phyloP scores from a whole-genome alignment of 2,113 vertebrate genomes.

The Burhinus bistriatus region DNA sequence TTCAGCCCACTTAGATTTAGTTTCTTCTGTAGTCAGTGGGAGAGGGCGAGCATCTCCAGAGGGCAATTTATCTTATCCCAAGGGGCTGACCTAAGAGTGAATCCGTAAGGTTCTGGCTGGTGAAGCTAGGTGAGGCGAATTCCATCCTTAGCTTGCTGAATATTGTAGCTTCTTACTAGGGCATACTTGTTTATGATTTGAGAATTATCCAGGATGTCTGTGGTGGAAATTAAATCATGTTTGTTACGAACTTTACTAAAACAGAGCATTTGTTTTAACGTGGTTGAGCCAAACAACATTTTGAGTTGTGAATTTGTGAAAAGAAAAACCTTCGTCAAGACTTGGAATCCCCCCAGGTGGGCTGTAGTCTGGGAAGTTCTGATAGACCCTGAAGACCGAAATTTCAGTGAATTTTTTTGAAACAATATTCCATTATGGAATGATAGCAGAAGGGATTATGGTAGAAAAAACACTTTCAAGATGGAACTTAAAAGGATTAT shows the following conservation, averaged over 20 bases:
- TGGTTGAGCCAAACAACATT: not conserved
- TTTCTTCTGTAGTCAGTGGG: not conserved
- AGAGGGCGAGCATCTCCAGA: not conserved
- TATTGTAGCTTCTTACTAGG: not conserved
- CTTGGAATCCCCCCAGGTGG: not conserved
- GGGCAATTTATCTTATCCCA: not conserved
- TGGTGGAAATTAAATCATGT: not conserved
- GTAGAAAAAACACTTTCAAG: not conserved
- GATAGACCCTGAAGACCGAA: not conserved
- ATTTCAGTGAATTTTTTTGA: not conserved
- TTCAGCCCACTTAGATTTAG: not conserved
- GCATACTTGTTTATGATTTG: accelerated
- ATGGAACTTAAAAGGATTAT: not conserved
- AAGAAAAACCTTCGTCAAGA: not conserved
- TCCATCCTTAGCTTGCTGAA: not conserved
- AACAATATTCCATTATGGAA: not conserved
- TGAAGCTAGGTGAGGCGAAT: not conserved
- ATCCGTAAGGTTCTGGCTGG: not conserved
- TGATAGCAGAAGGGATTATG: not conserved
- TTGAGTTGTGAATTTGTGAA: not conserved
- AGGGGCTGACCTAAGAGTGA: not conserved
- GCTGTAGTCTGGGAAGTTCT: not conserved
- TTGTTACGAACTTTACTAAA: not conserved
- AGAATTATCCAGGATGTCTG: not conserved
- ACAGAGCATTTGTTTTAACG: not conserved